Conservation (phyloP, 1,140 invertebrate species). For the Apocrypta bakeri region DNA sequence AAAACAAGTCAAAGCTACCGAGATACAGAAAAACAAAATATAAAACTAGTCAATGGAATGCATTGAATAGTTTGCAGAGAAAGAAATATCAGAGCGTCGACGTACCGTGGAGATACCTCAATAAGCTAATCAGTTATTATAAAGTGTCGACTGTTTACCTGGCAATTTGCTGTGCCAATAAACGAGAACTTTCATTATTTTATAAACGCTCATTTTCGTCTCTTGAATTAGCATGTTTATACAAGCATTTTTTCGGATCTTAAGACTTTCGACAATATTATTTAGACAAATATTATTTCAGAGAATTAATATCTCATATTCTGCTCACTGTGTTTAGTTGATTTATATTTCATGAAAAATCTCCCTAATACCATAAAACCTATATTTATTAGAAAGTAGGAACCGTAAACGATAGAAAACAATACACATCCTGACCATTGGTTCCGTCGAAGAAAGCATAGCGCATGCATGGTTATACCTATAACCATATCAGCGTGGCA, state of each 20-base stretch:
- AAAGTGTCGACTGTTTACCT: background rate
- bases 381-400: no score
- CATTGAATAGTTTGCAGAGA: slow-evolving; percentile 13
- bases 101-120: slow-evolving; percentile 39
- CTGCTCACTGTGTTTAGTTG: no score
- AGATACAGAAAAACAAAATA: background rate
- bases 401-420: no score
- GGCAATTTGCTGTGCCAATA: background rate
- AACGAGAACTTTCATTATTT: slow-evolving; percentile 45
- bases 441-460: slow-evolving; percentile 28
- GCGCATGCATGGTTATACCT: background rate
- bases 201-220: slow-evolving; percentile 35
- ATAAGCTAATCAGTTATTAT: slow-evolving; percentile 54
- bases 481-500: no score
- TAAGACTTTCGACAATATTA: background rate
- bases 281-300: background rate
- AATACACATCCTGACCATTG: slow-evolving; percentile 55
- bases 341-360: no score
- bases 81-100: slow-evolving; percentile 33
- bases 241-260: background rate
- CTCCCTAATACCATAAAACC: no score
- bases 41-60: slow-evolving; percentile 5
- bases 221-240: background rate
- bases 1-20: background rate
- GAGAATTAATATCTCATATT: no score